Conservation (phyloP, 2,888 invertebrate genomes). For the Rhyacophila evoluta region DNA sequence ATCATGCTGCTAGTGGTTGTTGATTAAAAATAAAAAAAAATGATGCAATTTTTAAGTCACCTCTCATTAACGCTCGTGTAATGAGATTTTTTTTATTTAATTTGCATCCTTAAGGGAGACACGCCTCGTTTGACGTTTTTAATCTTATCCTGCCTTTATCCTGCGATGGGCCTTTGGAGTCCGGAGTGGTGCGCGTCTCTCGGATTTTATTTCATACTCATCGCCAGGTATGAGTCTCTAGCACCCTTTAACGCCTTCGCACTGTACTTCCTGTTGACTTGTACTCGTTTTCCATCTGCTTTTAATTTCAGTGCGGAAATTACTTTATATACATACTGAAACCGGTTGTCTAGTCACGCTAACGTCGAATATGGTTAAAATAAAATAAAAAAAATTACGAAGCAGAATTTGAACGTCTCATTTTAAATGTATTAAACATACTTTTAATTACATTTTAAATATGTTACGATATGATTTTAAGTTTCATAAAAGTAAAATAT, state of each 20-base stretch:
- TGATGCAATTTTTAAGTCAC: not conserved
- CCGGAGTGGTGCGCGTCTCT: not conserved
- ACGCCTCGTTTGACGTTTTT: not conserved
- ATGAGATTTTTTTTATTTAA: not conserved
- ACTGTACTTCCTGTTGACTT: not conserved
- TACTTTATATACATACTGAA: not conserved
- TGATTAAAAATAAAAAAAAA: not conserved
- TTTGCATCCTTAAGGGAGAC: not conserved
- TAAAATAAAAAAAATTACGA: no score
- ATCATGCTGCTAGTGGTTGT: no score
- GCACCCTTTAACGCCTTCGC: not conserved
- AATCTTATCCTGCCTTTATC: not conserved
- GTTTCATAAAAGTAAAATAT: no score
- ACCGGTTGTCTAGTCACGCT: not conserved
- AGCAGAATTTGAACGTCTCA: no score
- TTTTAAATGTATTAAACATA: no score
- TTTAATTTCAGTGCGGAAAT: constrained; percentile 16
- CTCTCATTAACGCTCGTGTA: not conserved
- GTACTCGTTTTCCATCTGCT: not conserved
- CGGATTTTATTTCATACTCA: not conserved
- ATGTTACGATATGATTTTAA: no score
- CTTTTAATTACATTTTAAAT: no score
- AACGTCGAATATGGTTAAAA: no score
- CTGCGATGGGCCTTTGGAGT: not conserved
- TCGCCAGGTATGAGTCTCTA: no score